Evolutionary conservation across 2,113 vertebrate genomes (phyloP).

Genomic region (Plectropomus leopardus): DNA sequence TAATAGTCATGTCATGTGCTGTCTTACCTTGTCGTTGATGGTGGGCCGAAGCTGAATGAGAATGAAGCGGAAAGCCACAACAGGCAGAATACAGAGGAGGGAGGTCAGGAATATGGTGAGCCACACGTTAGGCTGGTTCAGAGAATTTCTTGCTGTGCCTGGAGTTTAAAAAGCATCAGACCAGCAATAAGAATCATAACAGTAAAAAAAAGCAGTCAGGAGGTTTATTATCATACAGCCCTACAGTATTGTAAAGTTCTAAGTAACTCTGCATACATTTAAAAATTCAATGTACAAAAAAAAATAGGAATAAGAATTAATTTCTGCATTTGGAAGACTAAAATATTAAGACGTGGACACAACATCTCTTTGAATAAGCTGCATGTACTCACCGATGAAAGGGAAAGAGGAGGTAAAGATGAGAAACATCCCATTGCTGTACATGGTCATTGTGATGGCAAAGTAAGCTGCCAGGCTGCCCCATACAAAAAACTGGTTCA

Average conservation of each 20-base stretch:
- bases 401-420: slow-evolving; percentile 91
- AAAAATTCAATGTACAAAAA: background rate
- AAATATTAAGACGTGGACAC: background rate
- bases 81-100: slow-evolving; percentile 89
- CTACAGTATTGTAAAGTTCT: background rate
- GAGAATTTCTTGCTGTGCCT: slow-evolving; percentile 92
- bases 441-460: slow-evolving; percentile 92
- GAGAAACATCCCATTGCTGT: slow-evolving; percentile 93
- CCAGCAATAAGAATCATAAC: background rate
- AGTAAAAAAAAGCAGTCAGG: too few relatives aligned
- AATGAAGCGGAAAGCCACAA: slow-evolving; percentile 88
- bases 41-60: slow-evolving; percentile 86
- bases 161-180: slow-evolving; percentile 32
- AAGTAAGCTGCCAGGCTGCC: slow-evolving; percentile 95
- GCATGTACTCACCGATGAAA: slow-evolving; percentile 84
- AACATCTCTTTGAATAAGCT: background rate
- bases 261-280: background rate
- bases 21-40: slow-evolving; percentile 89
- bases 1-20: background rate
- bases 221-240: background rate
- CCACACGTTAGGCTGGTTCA: slow-evolving; percentile 92
- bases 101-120: slow-evolving; percentile 90
- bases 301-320: too few relatives aligned
- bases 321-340: background rate
- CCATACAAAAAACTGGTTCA: slow-evolving; percentile 96